Evolutionary conservation across 1,140 invertebrate genomes (phyloP).

Genomic region (Acyrthosiphon pisum): DNA sequence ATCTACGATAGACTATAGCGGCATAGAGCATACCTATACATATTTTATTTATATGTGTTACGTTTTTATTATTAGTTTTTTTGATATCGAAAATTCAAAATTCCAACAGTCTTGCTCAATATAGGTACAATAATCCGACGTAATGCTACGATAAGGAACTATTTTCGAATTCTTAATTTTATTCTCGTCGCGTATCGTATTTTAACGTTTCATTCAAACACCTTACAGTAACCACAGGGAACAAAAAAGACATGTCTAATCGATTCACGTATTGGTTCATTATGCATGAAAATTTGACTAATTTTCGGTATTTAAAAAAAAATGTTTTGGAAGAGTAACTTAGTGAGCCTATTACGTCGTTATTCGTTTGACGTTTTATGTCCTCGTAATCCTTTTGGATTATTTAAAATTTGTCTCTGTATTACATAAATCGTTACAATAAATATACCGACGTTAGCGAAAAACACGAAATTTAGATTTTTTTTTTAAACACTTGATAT

Average conservation of each 20-base stretch:
- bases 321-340: not conserved
- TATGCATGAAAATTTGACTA: slow-evolving; percentile 7
- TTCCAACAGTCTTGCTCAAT: not conserved
- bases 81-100: not conserved
- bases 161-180: not conserved
- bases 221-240: not conserved
- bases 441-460: not conserved
- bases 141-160: not conserved
- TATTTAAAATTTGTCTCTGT: not conserved
- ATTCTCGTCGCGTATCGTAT: not conserved
- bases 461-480: not conserved
- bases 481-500: not conserved
- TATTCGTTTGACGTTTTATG: not conserved
- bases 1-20: no score
- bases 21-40: not conserved
- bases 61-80: not conserved
- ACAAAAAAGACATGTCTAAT: slow-evolving; percentile 33
- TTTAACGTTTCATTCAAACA: slow-evolving; percentile 20
- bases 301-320: not conserved
- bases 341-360: not conserved
- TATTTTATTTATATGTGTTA: not conserved
- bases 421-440: not conserved
- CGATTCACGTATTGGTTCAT: slow-evolving; percentile 11
- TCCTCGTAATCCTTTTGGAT: not conserved
- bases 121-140: slow-evolving; percentile 35